Evolutionary conservation across 1,140 invertebrate genomes (phyloP).

Genomic region (roundworm (Caenorhabditis elegans)): WBcel235 BX284603.4:9058001-9058500

Average conservation of each 20-base stretch:
- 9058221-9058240: not conserved
- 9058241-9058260: too few species aligned
- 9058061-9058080: not conserved
- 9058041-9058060: not conserved
- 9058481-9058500: conserved; percentile 6
- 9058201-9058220: not conserved
- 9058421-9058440: not conserved
- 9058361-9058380: not conserved
- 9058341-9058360: not conserved
- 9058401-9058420: too few species aligned
- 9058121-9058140: conserved; percentile 11
- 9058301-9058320: conserved; percentile 19
- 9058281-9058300: not conserved
- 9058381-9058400: not conserved
- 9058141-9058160: conserved; percentile 4
- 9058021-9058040: conserved; percentile 13
- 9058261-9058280: not conserved
- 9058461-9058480: not conserved
- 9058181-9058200: not conserved
- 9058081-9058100: conserved; percentile 3
- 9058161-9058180: not conserved
- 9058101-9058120: not conserved
- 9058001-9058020: not conserved
- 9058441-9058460: conserved; percentile 1
- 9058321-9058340: not conserved